Conservation (phyloP, 2,888 invertebrate species). For the Mylabris sibirica region DNA sequence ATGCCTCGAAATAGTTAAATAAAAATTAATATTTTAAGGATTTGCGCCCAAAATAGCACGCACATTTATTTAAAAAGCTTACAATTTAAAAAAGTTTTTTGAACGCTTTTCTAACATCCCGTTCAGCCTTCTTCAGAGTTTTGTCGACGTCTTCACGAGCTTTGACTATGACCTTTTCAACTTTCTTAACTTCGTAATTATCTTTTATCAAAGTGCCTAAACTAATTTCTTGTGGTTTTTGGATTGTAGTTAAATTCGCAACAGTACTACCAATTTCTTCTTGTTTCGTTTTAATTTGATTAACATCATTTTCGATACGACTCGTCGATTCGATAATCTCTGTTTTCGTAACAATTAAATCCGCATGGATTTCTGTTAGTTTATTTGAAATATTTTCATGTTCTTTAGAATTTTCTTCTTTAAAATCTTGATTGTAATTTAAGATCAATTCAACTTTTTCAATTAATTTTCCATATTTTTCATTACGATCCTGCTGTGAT, state of each 20-base stretch:
- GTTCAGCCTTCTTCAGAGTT: neutral
- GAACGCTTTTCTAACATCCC: neutral
- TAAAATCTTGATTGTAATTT: conserved; percentile 6
- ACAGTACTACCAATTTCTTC: conserved; percentile 21
- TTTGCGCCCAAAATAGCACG: too few relatives aligned
- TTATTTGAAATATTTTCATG: conserved; percentile 21
- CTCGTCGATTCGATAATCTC: conserved; percentile 15
- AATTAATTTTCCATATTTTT: conserved; percentile 12
- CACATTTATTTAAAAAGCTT: neutral
- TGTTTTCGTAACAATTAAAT: conserved; percentile 29
- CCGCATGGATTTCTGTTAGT: conserved; percentile 25
- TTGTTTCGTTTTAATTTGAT: conserved; percentile 24
- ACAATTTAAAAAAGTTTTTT: conserved; percentile 4
- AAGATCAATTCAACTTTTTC: conserved; percentile 11
- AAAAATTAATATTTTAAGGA: too few relatives aligned
- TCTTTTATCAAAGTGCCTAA: conserved; percentile 1
- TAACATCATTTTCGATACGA: conserved; percentile 20
- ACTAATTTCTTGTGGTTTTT: neutral
- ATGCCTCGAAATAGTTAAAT: too few relatives aligned
- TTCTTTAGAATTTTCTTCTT: conserved; percentile 19
- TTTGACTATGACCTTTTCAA: neutral
- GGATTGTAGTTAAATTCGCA: neutral
- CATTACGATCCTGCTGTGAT: conserved; percentile 7
- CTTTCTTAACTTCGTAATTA: conserved; percentile 13
- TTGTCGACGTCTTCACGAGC: neutral